A percentile compares a stretch with the other conserved stretches of the same genome.
These are phyloP conservation scores for Athripsodes cinereus DNA, from an alignment of 2,888 invertebrate genomes.

Conservation along the genomic window DNA sequence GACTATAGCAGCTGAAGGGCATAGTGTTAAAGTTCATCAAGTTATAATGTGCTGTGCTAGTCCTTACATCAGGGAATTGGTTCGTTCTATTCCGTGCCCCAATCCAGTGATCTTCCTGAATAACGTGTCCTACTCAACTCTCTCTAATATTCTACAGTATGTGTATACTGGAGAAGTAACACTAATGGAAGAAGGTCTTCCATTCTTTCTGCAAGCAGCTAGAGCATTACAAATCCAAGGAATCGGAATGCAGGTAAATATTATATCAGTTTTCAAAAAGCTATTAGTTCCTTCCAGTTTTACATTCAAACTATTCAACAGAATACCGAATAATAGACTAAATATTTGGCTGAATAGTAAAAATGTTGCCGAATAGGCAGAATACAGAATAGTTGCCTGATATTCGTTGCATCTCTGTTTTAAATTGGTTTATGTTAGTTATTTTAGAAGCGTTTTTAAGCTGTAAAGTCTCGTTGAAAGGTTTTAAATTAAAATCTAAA, in stretches of 20 bases:
- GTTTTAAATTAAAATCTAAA: too few relatives aligned
- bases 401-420: too few relatives aligned
- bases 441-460: too few relatives aligned
- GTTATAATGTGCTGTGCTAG: slow-evolving; percentile 40
- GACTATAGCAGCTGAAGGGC: slow-evolving; percentile 35
- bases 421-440: too few relatives aligned
- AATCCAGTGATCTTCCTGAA: slow-evolving; percentile 41
- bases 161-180: slow-evolving; percentile 44
- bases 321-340: too few relatives aligned
- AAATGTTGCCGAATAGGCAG: too few relatives aligned
- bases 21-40: slow-evolving; percentile 39
- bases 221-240: slow-evolving; percentile 37
- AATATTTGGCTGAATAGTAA: too few relatives aligned
- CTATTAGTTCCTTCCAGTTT: too few relatives aligned
- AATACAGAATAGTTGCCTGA: too few relatives aligned
- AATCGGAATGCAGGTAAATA: slow-evolving; percentile 32
- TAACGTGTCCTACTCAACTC: slow-evolving; percentile 34
- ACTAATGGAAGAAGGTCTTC: slow-evolving; percentile 32
- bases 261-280: too few relatives aligned
- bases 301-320: too few relatives aligned
- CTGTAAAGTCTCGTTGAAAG: too few relatives aligned
- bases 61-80: slow-evolving; percentile 39
- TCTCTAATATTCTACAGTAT: slow-evolving; percentile 39
- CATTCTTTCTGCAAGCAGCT: slow-evolving; percentile 36
- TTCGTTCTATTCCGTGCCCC: slow-evolving; percentile 34